These are phyloP conservation scores for Thymelicus sylvestris DNA, from an alignment of 2,888 invertebrate genomes.

Conservation along the genomic window DNA sequence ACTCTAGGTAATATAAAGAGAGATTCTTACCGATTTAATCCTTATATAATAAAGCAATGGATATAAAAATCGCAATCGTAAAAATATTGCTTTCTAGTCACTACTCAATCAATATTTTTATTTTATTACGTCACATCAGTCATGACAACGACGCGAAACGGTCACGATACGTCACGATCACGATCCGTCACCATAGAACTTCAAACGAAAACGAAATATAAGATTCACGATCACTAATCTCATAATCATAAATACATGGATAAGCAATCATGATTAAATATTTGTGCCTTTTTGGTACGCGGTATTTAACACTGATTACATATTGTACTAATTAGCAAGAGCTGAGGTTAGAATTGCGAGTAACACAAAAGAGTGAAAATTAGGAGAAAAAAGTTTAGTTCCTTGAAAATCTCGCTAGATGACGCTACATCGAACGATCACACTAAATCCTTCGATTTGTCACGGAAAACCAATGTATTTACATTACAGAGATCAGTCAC, in stretches of 20 bases:
- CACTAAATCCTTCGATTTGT: not conserved
- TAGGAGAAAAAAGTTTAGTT: not conserved
- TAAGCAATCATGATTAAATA: not conserved
- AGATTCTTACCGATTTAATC: not conserved
- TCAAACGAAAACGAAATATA: not conserved
- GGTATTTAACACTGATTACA: too few relatives aligned
- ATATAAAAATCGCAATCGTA: not conserved
- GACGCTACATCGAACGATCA: not conserved
- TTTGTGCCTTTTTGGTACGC: not conserved
- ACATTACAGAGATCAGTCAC: not conserved
- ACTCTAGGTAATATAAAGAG: constrained; percentile 6
- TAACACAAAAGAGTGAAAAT: not conserved
- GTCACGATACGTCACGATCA: not conserved
- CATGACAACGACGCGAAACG: too few relatives aligned
- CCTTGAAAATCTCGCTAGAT: not conserved
- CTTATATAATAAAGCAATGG: not conserved
- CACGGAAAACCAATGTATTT: not conserved
- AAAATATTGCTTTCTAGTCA: not conserved
- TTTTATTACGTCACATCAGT: too few relatives aligned
- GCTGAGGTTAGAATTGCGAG: too few relatives aligned
- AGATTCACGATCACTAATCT: not conserved
- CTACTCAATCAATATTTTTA: too few relatives aligned
- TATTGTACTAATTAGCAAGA: too few relatives aligned
- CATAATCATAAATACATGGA: not conserved
- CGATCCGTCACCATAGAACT: not conserved